Percentiles rank a stretch among this genome's conserved stretches.
phyloP scores from a whole-genome alignment of 1,140 invertebrate species.

The Nixonia krombeini region DNA sequence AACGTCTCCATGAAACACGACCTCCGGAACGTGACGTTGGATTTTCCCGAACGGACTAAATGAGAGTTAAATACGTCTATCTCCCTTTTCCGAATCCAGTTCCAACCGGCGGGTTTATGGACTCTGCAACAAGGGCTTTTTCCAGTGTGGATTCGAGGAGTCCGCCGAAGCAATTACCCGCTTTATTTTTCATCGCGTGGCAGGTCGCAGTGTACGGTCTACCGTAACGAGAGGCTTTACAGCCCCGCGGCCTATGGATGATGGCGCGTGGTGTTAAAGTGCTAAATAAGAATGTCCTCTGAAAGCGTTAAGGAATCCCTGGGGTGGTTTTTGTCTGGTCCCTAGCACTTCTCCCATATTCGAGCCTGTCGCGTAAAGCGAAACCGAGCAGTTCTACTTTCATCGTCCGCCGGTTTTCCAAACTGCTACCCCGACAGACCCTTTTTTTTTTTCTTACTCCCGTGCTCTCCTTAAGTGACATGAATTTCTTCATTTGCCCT shows the following conservation, averaged over 20 bases:
- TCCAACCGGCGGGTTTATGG: constrained; percentile 21
- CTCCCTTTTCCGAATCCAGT: no score
- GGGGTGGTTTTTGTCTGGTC: constrained; percentile 23
- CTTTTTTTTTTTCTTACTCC: neutral
- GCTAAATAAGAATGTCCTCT: constrained; percentile 62
- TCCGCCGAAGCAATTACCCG: constrained; percentile 35
- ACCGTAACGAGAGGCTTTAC: constrained; percentile 62
- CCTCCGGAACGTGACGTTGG: no score
- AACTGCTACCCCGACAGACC: constrained; percentile 2
- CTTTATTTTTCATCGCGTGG: constrained; percentile 34
- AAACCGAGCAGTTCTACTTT: constrained; percentile 35
- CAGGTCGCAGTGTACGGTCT: constrained; percentile 40
- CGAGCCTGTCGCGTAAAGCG: constrained; percentile 24
- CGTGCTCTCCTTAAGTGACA: constrained; percentile 16
- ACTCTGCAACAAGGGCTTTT: no score
- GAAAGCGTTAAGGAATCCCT: constrained; percentile 57
- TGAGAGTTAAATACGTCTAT: no score
- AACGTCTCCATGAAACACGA: no score
- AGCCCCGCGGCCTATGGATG: constrained; percentile 55
- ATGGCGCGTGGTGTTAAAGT: constrained; percentile 53
- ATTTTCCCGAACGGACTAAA: no score
- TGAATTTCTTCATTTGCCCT: constrained; percentile 25
- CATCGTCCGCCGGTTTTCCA: constrained; percentile 14
- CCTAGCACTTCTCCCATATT: neutral
- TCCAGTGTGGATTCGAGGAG: no score